Percentiles rank a stretch among this genome's conserved stretches.
Conservation (phyloP, 2,888 invertebrate genomes). For the Hemithea aestivaria region DNA sequence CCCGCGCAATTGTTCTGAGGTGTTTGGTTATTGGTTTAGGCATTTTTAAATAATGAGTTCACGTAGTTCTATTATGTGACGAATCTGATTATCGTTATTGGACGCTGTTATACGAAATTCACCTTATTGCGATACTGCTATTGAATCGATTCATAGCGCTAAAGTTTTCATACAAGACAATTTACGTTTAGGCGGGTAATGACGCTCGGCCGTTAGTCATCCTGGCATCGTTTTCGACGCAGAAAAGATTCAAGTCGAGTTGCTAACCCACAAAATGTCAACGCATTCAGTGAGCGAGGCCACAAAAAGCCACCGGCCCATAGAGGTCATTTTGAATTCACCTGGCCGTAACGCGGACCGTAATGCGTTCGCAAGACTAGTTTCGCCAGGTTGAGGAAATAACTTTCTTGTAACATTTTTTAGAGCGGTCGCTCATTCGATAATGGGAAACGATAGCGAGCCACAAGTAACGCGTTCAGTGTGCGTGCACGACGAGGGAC, state of each 20-base stretch:
- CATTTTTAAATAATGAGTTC: constrained; percentile 51
- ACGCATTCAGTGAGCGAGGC: constrained; percentile 73
- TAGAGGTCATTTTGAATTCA: constrained; percentile 79
- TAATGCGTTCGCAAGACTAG: constrained; percentile 77
- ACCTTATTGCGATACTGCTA: constrained; percentile 68
- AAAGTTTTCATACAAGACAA: constrained; percentile 58
- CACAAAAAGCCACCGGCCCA: constrained; percentile 74
- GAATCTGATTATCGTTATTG: constrained; percentile 61
- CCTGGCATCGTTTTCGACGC: constrained; percentile 65
- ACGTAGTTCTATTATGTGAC: constrained; percentile 50
- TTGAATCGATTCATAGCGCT: constrained; percentile 67
- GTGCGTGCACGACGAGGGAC: constrained; percentile 47
- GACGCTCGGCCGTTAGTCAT: constrained; percentile 71
- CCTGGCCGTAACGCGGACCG: constrained; percentile 75
- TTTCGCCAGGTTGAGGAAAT: constrained; percentile 77
- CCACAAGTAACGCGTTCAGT: constrained; percentile 54
- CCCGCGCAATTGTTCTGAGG: constrained; percentile 45
- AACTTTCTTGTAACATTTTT: constrained; percentile 73
- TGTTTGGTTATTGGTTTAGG: constrained; percentile 38
- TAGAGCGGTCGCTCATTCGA: constrained; percentile 47
- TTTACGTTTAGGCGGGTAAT: constrained; percentile 57
- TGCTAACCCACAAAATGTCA: constrained; percentile 76
- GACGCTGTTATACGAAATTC: constrained; percentile 72
- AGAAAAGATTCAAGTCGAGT: constrained; percentile 61
- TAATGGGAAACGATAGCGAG: constrained; percentile 55